Percentiles rank a stretch among this genome's conserved stretches.
Evolutionary conservation across 1,140 invertebrate species (phyloP).

Genomic region (Paralvinella palmiformis): DNA sequence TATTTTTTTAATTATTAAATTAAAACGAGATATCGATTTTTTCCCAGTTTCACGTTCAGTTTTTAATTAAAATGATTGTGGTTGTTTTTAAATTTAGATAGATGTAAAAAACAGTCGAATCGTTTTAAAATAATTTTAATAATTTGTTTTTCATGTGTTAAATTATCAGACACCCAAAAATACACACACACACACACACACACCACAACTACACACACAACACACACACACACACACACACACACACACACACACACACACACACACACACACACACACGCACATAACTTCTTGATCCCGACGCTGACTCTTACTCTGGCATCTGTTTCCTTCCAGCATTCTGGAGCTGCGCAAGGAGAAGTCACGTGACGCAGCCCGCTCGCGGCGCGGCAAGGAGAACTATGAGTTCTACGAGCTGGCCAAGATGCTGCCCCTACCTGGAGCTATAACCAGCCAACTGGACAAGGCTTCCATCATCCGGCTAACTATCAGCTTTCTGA

Average conservation of each 20-base stretch:
- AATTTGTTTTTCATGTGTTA: neutral
- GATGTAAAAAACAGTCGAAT: neutral
- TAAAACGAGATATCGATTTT: neutral
- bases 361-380: constrained; percentile 89
- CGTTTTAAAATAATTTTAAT: neutral
- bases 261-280: neutral
- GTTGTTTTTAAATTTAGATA: constrained; percentile 1
- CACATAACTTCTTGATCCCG: neutral
- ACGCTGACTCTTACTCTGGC: neutral
- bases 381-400: constrained; percentile 92
- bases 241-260: neutral
- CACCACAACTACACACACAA: neutral
- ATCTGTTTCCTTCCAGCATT: constrained; percentile 66
- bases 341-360: constrained; percentile 95
- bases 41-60: neutral
- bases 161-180: neutral
- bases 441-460: constrained; percentile 93
- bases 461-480: constrained; percentile 98
- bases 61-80: neutral
- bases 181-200: neutral
- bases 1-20: neutral
- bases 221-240: neutral
- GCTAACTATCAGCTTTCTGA: constrained; percentile 94
- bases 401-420: constrained; percentile 98
- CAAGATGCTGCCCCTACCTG: constrained; percentile 91